Evolutionary conservation across 2,888 invertebrate genomes (phyloP), one percentile per base, ranked within the genome.

Genomic region (Leptarthrus brevirostris): DNA sequence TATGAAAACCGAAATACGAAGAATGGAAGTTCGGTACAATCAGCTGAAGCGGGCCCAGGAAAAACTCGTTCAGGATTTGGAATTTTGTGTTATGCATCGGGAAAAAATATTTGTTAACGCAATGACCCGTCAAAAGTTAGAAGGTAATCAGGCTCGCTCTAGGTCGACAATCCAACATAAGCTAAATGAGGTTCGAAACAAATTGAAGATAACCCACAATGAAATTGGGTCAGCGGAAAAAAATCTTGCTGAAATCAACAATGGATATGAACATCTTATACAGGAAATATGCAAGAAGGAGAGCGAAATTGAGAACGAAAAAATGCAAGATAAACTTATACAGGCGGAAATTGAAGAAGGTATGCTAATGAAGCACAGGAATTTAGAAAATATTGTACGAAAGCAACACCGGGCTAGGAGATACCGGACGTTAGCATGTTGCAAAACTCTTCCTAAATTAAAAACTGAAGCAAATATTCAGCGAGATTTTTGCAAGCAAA

Each of bases 1-100:
- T 34, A 94, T 94, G 93, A 91, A 88, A 81, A 87, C 86, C 44
- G 94, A 95, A 86, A 94, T 95, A 80, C 94, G 94, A 79, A 88
- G 92, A 78, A 94, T 94, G 94, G 90, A 92, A 84, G 92, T 93
- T 47, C 81, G 85, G 2, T 80, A 80, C 53, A 80, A 77, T 24
- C 84, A 85, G 74, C 77, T 85, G 0, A 83, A 81, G 36, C 80
- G 83, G 1, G 83, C 85, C 0, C 85, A 85, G 75, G 83, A 85
- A 47, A 83, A 82, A 77, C 78, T 85, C 47, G 86, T 90, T 40
- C 86, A 86, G 56, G 91, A 92, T 80, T 85, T 92, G 82, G 90
- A 91, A 76, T 86, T 88, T 78, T 90, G 90, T 77, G 87, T 92
- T 2, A 85, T 87, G 47, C 87, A 90, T 78, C 86, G 92, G 49